Evolutionary conservation across 2,113 vertebrate species (phyloP), one percentile per base, ranked within the genome.

Genomic region (Atlantisia rogersi): DNA sequence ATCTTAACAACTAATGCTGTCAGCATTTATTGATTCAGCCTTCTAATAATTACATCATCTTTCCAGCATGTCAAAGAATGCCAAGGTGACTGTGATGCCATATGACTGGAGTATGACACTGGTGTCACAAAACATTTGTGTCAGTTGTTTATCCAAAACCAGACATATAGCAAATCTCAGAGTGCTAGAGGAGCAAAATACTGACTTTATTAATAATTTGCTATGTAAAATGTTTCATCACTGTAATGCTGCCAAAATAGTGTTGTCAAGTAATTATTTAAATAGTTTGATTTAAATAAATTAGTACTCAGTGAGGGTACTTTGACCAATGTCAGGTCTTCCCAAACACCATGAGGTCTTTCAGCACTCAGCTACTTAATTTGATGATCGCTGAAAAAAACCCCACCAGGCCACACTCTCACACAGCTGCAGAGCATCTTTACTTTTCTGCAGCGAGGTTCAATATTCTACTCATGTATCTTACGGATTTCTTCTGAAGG

Each of bases 1-100:
- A 88, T 93, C 39, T 67, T 89, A 88, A 92, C 40, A 88, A 64
- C 39, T 86, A 89, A 64, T 70, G 78, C 67, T 96, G 93, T 92
- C 95, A 97, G 75, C 63, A 90, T 63, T 83, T 95, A 97, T 96
- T 93, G 95, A 96, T 97, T 96, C 83, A 92, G 42, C 35, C 58
- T 89, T 83, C 79, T 63, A 88, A 95, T 86, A 88, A 93, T 88
- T 94, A 48, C 94, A 71, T 94, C 83, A 92, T 70, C 77, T 75
- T 95, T 84, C 32, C 93, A 70, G 75, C 39, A 70, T 84, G 88
- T 90, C 95, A 97, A 74, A 71, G 56, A 67, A 55, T 9, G 3
- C 95, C 92, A 95, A 83, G 60, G 64, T 82, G 91, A 96, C 40
- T 80, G 11, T 90, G 92, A 95, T 95, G 88, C 58, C 75, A 14